Percentiles rank a stretch among this genome's conserved stretches.
Evolutionary conservation across 2,113 vertebrate genomes (phyloP).

Genomic region (Megaleporinus macrocephalus): DNA sequence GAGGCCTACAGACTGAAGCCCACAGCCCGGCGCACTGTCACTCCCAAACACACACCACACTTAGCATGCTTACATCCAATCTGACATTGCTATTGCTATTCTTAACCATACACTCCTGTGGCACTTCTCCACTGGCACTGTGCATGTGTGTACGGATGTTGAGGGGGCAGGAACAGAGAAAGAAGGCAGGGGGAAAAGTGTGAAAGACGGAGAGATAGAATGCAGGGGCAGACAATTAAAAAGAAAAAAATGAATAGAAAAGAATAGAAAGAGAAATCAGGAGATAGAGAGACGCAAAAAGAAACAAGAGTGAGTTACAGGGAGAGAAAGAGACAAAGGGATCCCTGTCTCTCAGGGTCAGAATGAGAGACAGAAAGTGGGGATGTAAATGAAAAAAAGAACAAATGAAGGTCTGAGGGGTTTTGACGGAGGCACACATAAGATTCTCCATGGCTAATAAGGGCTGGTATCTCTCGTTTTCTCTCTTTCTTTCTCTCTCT

Average conservation of each 20-base stretch:
- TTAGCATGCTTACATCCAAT: constrained; percentile 67
- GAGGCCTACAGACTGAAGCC: constrained; percentile 41
- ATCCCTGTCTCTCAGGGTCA: too few relatives aligned
- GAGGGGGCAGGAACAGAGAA: background rate
- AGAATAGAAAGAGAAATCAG: too few relatives aligned
- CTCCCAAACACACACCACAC: constrained; percentile 47
- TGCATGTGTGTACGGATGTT: constrained; percentile 25
- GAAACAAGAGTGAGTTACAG: too few relatives aligned
- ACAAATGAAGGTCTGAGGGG: background rate
- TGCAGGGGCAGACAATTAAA: background rate
- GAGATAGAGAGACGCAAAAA: background rate
- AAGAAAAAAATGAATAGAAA: too few relatives aligned
- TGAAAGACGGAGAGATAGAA: background rate
- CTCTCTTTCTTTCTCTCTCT: constrained; percentile 28
- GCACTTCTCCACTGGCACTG: constrained; percentile 59
- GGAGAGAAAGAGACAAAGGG: too few relatives aligned
- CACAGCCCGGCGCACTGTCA: constrained; percentile 64
- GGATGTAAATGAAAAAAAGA: background rate
- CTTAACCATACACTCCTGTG: constrained; percentile 72
- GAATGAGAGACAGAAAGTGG: too few relatives aligned
- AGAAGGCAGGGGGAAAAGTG: background rate
- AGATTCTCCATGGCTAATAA: constrained; percentile 56
- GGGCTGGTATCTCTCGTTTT: constrained; percentile 8
- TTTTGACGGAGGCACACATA: constrained; percentile 63
- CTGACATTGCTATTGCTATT: constrained; percentile 79